Conservation (phyloP, 2,888 invertebrate species). For the Mimumesa dahlbomi region DNA sequence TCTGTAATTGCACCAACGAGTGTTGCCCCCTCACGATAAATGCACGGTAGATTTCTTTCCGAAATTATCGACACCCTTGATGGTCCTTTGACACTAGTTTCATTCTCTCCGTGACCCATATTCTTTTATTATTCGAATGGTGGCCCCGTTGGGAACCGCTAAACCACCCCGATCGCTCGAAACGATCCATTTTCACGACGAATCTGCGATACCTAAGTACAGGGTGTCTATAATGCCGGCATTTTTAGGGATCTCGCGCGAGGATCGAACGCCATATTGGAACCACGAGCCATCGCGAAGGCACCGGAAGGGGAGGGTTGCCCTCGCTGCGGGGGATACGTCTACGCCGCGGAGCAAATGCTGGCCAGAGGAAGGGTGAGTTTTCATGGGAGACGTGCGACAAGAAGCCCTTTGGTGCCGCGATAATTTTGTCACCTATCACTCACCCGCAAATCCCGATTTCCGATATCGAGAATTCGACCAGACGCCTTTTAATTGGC, state of each 20-base stretch:
- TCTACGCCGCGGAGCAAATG: conserved; percentile 96
- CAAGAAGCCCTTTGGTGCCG: conserved; percentile 48
- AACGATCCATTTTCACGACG: not conserved
- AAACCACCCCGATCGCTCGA: not conserved
- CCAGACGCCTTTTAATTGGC: no score
- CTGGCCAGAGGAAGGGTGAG: conserved; percentile 93
- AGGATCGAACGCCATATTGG: conserved; percentile 83
- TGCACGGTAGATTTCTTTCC: no score
- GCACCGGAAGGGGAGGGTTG: conserved; percentile 93
- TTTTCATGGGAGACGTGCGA: conserved; percentile 61
- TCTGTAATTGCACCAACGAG: not conserved
- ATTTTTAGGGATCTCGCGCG: conserved; percentile 69
- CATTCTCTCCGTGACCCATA: no score
- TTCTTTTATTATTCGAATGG: no score
- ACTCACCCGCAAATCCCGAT: not conserved
- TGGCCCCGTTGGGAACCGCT: conserved; percentile 2
- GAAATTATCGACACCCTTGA: no score
- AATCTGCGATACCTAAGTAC: no score
- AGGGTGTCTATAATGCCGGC: not conserved
- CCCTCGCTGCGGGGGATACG: conserved; percentile 93
- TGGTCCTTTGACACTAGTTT: no score
- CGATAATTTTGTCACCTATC: conserved; percentile 31
- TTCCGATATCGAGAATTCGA: no score
- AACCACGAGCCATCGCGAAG: conserved; percentile 88
- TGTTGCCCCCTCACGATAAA: no score